Evolutionary conservation across 2,888 invertebrate species (phyloP).

Genomic region (Ischnus inquisitorius): DNA sequence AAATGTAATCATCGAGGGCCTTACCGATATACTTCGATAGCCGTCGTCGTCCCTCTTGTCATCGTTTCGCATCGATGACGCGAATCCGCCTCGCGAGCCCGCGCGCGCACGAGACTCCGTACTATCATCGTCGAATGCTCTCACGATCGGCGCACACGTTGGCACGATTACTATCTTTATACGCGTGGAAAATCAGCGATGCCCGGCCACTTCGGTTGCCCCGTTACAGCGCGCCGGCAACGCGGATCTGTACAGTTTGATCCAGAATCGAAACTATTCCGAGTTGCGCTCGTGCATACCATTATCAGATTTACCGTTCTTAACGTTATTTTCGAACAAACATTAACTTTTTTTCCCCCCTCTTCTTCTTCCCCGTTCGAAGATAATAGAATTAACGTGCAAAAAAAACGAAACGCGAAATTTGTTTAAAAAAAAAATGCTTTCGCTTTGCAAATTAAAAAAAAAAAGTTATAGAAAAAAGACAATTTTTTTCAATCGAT

Average conservation of each 20-base stretch:
- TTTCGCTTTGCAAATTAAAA: too few relatives aligned
- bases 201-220: not conserved
- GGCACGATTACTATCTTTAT: conserved; percentile 39
- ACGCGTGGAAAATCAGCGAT: conserved; percentile 31
- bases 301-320: too few relatives aligned
- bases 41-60: conserved; percentile 14
- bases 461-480: too few relatives aligned
- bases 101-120: not conserved
- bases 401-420: too few relatives aligned
- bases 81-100: conserved; percentile 2
- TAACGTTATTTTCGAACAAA: too few relatives aligned
- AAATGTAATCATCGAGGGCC: conserved; percentile 18
- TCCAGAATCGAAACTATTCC: conserved; percentile 10
- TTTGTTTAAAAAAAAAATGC: not conserved
- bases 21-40: conserved; percentile 35
- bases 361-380: too few relatives aligned
- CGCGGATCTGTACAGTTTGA: not conserved
- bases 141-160: conserved; percentile 24
- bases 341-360: too few relatives aligned
- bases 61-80: conserved; percentile 50
- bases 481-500: too few relatives aligned
- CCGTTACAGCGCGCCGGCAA: conserved; percentile 28
- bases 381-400: too few relatives aligned
- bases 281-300: too few relatives aligned
- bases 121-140: conserved; percentile 23